These are phyloP conservation scores for Melieria omissa DNA, from an alignment of 2,888 invertebrate species.

Conservation along the genomic window DNA sequence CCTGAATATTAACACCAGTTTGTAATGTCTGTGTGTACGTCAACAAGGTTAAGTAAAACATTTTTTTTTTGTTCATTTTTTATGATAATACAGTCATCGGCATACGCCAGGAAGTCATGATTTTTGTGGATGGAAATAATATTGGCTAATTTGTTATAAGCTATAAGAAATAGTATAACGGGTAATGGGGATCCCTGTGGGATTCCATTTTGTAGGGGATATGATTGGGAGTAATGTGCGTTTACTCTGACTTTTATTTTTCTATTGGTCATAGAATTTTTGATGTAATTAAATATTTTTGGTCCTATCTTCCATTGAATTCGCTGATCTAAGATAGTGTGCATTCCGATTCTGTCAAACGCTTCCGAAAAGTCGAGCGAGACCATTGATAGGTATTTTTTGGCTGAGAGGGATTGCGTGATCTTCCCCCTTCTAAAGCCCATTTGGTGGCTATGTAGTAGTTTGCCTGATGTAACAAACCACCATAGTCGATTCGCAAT, in stretches of 20 bases:
- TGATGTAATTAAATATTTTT: conserved; percentile 4
- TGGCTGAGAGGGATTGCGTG: not conserved
- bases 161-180: not conserved
- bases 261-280: not conserved
- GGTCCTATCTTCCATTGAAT: not conserved
- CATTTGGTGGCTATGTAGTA: conserved; percentile 9
- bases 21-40: not conserved
- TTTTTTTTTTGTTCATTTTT: conserved; percentile 8
- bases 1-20: conserved; percentile 10
- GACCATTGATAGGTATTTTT: not conserved
- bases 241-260: not conserved
- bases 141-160: not conserved
- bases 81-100: not conserved
- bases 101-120: not conserved
- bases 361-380: not conserved
- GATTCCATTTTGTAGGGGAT: not conserved
- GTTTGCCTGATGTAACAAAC: conserved; percentile 21
- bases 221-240: not conserved
- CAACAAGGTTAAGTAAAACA: not conserved
- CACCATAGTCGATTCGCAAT: conserved; percentile 30
- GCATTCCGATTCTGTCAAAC: not conserved
- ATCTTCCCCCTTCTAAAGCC: conserved; percentile 5
- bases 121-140: not conserved
- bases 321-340: not conserved
- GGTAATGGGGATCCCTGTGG: not conserved